Base-by-base conservation (phyloP, 2,888 invertebrate species). In the Phrixothrix hirtus region DNA sequence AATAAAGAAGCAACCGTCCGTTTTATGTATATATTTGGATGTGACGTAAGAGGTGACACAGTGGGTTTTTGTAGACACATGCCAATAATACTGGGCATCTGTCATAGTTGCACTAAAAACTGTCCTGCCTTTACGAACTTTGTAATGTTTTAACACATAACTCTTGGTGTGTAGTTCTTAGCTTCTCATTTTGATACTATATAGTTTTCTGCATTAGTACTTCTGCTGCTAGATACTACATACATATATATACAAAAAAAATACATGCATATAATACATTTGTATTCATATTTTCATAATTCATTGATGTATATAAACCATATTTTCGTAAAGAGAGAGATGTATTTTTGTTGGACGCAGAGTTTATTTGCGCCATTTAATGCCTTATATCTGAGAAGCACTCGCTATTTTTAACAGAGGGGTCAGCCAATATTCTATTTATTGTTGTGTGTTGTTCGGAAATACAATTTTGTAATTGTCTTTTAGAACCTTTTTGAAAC, bases 181-280 rank as follows among this genome's bases (percentile, higher is more conserved):
- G 72, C 70, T 69, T 70, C 72, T 73, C 73, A 73, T 73, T 75
- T 75, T 75, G 74, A 72, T 75, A 74, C 71, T 71, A 66, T 70
- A 72, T 72, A 69, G 67, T 67, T 50, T 49, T 68, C 66, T 63
- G 67, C 67, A 65, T 67, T 69, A 67, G 66, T 51, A 55, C 47
- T 47, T 55, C 47, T 51, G 51, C 55, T 55, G 44, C 51, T 55
- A 55, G 51, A 51, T 45, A 49, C 45, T 51, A 51, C 51, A 55
- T 50, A 51, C 46, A 51, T 47, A 51, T 46, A 47, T 53, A 46
- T 25, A 47, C 32, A 43, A 34, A 51, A 39, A 52, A 48, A 41
- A 41, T 32, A 26, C 42, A 50, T 36, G 39, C 45, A 53, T 49
- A 58, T 55, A 63, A 65, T 65, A 70, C 69, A 70, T 44, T 48